Percentiles rank a stretch among this genome's conserved stretches.
These are phyloP conservation scores for Drosophila tripunctata DNA, from an alignment of 2,888 invertebrate genomes.

Conservation along the genomic window DNA sequence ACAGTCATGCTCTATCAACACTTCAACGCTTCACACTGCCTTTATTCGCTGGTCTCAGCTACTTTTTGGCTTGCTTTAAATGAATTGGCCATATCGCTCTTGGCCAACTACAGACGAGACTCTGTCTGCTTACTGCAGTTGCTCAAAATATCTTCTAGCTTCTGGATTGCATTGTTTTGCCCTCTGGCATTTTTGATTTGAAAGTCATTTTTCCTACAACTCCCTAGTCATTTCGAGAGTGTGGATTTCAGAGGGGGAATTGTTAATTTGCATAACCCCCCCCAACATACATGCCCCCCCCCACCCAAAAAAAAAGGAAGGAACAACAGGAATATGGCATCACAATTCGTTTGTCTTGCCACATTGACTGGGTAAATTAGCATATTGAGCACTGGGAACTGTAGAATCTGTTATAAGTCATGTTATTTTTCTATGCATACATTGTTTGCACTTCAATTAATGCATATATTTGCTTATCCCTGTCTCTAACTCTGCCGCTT, in stretches of 20 bases:
- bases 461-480: constrained; percentile 24
- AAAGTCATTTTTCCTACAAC: constrained; percentile 15
- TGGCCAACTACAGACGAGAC: constrained; percentile 8
- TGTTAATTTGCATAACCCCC: constrained; percentile 66
- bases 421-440: constrained; percentile 58
- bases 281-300: too few species aligned
- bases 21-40: too few species aligned
- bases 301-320: too few species aligned
- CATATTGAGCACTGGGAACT: constrained; percentile 44
- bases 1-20: too few species aligned
- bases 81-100: constrained; percentile 37
- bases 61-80: constrained; percentile 25
- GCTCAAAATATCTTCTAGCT: background rate
- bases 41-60: constrained; percentile 16
- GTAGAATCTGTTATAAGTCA: constrained; percentile 45
- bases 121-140: constrained; percentile 1
- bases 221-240: background rate
- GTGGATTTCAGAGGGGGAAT: too few species aligned
- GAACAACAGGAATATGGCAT: constrained; percentile 43
- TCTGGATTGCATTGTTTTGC: constrained; percentile 13
- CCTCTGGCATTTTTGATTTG: constrained; percentile 44
- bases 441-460: constrained; percentile 66
- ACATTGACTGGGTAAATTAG: constrained; percentile 39
- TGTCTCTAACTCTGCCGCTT: background rate
- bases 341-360: constrained; percentile 29